These are phyloP conservation scores for Leucania comma DNA, from an alignment of 2,888 invertebrate species.

Conservation along the genomic window DNA sequence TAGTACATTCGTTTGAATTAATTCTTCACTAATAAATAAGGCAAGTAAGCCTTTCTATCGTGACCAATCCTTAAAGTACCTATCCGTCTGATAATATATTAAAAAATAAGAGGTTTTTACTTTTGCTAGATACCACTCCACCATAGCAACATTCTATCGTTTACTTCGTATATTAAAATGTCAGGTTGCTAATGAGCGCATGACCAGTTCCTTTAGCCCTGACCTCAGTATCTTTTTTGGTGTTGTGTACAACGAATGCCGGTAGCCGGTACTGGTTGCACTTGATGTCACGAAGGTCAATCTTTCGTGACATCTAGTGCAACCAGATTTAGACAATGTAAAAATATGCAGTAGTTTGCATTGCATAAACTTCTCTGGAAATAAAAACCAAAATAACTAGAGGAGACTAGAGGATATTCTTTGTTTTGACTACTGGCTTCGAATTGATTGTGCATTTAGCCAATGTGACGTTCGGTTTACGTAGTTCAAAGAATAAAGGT, in stretches of 20 bases:
- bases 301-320: slow-evolving; percentile 29
- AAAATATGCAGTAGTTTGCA: not conserved
- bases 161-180: slow-evolving; percentile 9
- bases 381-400: not conserved
- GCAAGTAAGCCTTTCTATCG: too few species aligned
- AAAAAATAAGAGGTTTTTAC: too few species aligned
- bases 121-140: not conserved
- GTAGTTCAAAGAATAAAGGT: not conserved
- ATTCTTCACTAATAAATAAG: too few species aligned
- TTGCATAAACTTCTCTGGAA: not conserved
- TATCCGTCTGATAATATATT: not conserved
- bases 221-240: slow-evolving; percentile 50
- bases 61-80: too few species aligned
- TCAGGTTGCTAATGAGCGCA: slow-evolving; percentile 36
- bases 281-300: too few species aligned
- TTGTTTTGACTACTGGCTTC: not conserved
- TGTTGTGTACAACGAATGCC: slow-evolving; percentile 23
- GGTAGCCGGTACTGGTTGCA: slow-evolving; percentile 15
- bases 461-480: not conserved
- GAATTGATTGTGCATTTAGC: too few species aligned
- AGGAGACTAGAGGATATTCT: not conserved
- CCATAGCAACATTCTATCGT: slow-evolving; percentile 5
- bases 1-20: too few species aligned
- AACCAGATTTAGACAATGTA: slow-evolving; percentile 28
- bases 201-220: slow-evolving; percentile 46